Conservation (phyloP, 2,888 invertebrate genomes). For the Eupithecia abbreviata region DNA sequence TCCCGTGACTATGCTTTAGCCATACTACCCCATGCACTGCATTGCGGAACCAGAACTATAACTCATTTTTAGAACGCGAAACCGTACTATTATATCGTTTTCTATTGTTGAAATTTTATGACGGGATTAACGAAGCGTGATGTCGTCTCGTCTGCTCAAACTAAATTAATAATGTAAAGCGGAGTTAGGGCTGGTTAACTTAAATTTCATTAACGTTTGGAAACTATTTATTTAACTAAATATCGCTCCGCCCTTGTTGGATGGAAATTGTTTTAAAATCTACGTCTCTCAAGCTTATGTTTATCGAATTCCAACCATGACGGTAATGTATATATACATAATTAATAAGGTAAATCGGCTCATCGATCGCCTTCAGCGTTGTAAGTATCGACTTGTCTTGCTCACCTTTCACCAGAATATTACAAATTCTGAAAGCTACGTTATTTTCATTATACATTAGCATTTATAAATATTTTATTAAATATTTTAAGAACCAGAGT, state of each 20-base stretch:
- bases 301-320: background rate
- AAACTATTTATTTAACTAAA: conserved; percentile 37
- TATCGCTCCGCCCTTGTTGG: background rate
- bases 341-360: background rate
- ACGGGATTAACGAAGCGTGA: conserved; percentile 69
- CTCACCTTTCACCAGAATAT: conserved; percentile 4
- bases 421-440: conserved; percentile 1
- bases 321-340: background rate
- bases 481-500: conserved; percentile 20
- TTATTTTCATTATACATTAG: conserved; percentile 4
- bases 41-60: conserved; percentile 79
- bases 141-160: conserved; percentile 53
- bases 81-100: conserved; percentile 66
- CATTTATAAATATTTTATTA: conserved; percentile 17
- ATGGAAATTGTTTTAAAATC: background rate
- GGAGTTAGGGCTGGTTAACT: conserved; percentile 41
- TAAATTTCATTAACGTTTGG: conserved; percentile 40
- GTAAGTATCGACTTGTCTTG: background rate
- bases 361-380: background rate
- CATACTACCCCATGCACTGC: conserved; percentile 77
- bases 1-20: conserved; percentile 33
- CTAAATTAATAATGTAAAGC: conserved; percentile 47
- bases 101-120: conserved; percentile 73
- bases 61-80: conserved; percentile 78
- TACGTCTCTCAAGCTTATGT: background rate